A percentile compares a stretch with the other conserved stretches of the same genome.
Evolutionary conservation across 2,888 invertebrate genomes (phyloP).

Genomic region (Metopia argyrocephala): DNA sequence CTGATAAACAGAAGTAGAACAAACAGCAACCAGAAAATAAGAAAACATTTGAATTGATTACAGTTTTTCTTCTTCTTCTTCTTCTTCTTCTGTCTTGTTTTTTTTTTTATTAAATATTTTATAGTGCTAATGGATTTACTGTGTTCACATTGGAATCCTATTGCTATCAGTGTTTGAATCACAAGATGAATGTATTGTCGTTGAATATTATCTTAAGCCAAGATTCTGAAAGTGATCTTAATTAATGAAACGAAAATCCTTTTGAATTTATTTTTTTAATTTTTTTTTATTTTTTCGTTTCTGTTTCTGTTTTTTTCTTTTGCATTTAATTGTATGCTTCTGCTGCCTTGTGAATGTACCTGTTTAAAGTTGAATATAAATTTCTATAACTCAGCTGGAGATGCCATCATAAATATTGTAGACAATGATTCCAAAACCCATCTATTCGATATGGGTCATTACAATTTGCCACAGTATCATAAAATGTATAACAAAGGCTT

Average conservation of each 20-base stretch:
- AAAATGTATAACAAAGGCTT: slow-evolving; percentile 61
- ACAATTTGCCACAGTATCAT: slow-evolving; percentile 44
- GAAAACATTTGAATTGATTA: slow-evolving; percentile 64
- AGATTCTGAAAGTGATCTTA: slow-evolving; percentile 64
- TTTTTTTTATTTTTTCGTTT: not conserved
- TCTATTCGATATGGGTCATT: slow-evolving; percentile 19
- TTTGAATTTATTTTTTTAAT: not conserved
- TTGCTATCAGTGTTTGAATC: slow-evolving; percentile 47
- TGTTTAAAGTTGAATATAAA: slow-evolving; percentile 28
- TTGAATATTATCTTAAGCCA: slow-evolving; percentile 45
- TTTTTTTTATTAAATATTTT: slow-evolving; percentile 21
- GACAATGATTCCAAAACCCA: not conserved
- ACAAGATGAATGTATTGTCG: slow-evolving; percentile 60
- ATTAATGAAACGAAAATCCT: slow-evolving; percentile 52
- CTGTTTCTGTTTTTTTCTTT: not conserved
- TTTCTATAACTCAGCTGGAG: slow-evolving; percentile 59
- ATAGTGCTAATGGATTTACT: slow-evolving; percentile 52
- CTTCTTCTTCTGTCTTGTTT: slow-evolving; percentile 28
- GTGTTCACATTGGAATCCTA: slow-evolving; percentile 37
- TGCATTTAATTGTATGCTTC: not conserved
- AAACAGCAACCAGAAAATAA: slow-evolving; percentile 23
- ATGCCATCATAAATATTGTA: slow-evolving; percentile 38
- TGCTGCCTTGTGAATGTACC: slow-evolving; percentile 44
- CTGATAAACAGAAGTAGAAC: slow-evolving; percentile 39
- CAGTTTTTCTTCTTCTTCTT: slow-evolving; percentile 60